Conservation (phyloP, 2,797 vertebrate genomes). For the Atherinosoma microstoma region DNA sequence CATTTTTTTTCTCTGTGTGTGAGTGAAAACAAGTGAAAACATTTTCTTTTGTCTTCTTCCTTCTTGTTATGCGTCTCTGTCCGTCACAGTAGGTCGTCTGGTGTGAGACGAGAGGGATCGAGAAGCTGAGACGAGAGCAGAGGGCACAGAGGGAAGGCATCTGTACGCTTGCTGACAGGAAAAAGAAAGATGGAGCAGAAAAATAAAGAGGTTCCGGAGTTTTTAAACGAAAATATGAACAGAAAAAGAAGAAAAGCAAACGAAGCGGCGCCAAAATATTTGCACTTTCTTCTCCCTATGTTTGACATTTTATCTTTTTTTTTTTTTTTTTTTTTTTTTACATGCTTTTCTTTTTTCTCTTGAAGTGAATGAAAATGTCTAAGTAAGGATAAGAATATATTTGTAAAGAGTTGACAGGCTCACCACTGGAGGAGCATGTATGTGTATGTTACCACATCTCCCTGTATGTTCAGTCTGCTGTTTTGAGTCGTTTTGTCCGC, state of each 20-base stretch:
- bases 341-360: constrained; percentile 9
- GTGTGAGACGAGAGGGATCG: constrained; percentile 86
- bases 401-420: constrained; percentile 63
- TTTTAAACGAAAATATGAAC: constrained; percentile 34
- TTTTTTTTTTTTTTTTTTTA: constrained; percentile 61
- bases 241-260: constrained; percentile 12
- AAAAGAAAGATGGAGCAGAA: constrained; percentile 67
- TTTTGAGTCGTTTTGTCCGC: constrained; percentile 23
- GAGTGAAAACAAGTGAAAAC: not conserved
- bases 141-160: constrained; percentile 79
- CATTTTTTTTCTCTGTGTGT: constrained; percentile 34
- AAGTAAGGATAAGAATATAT: constrained; percentile 64
- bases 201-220: constrained; percentile 67
- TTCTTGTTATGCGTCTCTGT: constrained; percentile 43
- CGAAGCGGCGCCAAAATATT: constrained; percentile 85
- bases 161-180: constrained; percentile 71
- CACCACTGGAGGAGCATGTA: constrained; percentile 60
- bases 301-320: constrained; percentile 77
- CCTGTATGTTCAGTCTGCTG: constrained; percentile 45
- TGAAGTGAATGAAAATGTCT: constrained; percentile 63
- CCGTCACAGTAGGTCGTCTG: constrained; percentile 89
- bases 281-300: constrained; percentile 87
- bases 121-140: constrained; percentile 79
- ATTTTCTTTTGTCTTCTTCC: constrained; percentile 4
- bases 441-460: constrained; percentile 40